Evolutionary conservation across 2,797 vertebrate genomes (phyloP).

Genomic region (Chiloscyllium punctatum): DNA sequence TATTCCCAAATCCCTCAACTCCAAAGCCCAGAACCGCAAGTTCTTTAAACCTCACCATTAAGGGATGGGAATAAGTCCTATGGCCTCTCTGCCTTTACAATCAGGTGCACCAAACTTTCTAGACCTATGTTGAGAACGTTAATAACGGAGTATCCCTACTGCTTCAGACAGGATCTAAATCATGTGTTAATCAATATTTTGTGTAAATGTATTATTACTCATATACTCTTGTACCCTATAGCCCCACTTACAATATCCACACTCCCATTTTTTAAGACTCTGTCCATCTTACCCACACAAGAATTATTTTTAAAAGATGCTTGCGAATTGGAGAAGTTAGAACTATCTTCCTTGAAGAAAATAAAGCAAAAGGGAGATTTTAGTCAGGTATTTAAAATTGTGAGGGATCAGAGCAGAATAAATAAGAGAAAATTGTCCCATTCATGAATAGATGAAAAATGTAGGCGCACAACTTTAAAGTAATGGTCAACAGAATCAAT

Average conservation of each 20-base stretch:
- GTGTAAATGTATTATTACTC: background rate
- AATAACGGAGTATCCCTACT: background rate
- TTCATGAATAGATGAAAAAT: too few species aligned
- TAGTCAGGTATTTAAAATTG: too few species aligned
- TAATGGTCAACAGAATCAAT: too few species aligned
- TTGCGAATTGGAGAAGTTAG: too few species aligned
- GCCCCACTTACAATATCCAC: background rate
- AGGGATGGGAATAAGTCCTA: background rate
- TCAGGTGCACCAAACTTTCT: background rate
- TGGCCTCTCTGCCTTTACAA: background rate
- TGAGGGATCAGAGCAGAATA: too few species aligned
- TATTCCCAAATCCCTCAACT: background rate
- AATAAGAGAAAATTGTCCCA: too few species aligned
- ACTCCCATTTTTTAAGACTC: background rate
- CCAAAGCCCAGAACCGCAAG: background rate
- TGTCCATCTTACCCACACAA: background rate
- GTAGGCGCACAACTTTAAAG: too few species aligned
- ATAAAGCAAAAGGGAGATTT: too few species aligned
- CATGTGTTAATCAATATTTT: background rate
- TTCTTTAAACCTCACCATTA: background rate
- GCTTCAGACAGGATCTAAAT: background rate
- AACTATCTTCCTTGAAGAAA: too few species aligned
- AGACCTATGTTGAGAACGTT: background rate
- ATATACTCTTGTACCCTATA: background rate
- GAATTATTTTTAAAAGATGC: background rate